Percentiles rank a stretch among this genome's conserved stretches.
Evolutionary conservation across 2,113 vertebrate genomes (phyloP).

Genomic region (Thalassoma bifasciatum): DNA sequence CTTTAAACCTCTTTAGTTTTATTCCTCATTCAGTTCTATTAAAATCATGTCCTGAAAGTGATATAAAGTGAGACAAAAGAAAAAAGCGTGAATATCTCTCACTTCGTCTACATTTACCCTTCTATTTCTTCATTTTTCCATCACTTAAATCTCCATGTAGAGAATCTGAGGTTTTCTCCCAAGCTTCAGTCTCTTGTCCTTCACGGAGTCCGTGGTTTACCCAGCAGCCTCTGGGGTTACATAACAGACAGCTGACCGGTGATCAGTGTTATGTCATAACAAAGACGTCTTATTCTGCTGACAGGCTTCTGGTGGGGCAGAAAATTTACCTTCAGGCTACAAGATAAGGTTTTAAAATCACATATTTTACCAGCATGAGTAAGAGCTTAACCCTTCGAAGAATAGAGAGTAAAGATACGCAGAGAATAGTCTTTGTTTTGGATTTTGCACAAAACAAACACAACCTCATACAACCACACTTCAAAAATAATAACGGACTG

Average conservation of each 20-base stretch:
- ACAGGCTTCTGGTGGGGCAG: neutral
- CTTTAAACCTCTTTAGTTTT: neutral
- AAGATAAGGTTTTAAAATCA: neutral
- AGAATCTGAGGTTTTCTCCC: neutral
- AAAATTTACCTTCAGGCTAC: neutral
- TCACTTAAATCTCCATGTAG: neutral
- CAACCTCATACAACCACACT: no score
- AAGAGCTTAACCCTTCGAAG: no score
- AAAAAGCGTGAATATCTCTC: no score
- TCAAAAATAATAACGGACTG: no score
- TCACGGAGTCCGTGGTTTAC: slow-evolving; percentile 9
- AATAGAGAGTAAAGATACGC: no score
- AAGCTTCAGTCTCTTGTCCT: neutral
- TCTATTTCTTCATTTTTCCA: neutral
- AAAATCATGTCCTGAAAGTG: no score
- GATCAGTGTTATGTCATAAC: slow-evolving; percentile 53
- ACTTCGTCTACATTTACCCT: no score
- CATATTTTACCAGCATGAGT: neutral
- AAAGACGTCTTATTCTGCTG: slow-evolving; percentile 38
- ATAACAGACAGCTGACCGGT: slow-evolving; percentile 52
- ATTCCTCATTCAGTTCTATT: no score
- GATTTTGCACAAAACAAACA: no score
- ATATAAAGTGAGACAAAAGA: no score
- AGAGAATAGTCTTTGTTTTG: no score
- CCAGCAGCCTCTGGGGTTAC: slow-evolving; percentile 38